phyloP scores from a whole-genome alignment of 1,140 invertebrate species.

The Lamellibrachia luymesi region DNA sequence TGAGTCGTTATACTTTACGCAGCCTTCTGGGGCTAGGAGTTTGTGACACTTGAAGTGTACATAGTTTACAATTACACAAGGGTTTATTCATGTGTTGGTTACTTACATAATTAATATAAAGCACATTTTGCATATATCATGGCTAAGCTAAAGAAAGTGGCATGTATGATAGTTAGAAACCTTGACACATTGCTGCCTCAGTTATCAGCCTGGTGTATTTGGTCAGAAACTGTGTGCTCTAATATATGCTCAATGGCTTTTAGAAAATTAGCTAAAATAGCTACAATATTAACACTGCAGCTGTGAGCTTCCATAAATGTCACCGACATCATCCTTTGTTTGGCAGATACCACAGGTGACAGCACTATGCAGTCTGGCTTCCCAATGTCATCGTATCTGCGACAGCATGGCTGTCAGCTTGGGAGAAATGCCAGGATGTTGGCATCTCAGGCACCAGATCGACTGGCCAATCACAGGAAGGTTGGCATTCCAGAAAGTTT shows the following conservation, averaged over 20 bases:
- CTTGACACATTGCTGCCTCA: background rate
- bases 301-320: background rate
- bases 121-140: too few species aligned
- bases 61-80: too few species aligned
- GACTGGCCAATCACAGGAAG: slow-evolving; percentile 63
- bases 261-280: background rate
- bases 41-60: too few species aligned
- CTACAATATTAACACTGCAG: background rate
- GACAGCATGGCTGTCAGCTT: slow-evolving; percentile 60
- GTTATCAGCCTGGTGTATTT: background rate
- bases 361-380: slow-evolving; percentile 54
- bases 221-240: background rate
- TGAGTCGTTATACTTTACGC: too few species aligned
- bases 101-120: too few species aligned
- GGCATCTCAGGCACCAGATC: slow-evolving; percentile 73
- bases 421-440: slow-evolving; percentile 80
- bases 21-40: too few species aligned
- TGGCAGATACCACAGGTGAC: slow-evolving; percentile 31
- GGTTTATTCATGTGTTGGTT: too few species aligned
- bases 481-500: slow-evolving; percentile 12
- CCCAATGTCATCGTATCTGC: slow-evolving; percentile 69
- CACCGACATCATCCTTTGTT: slow-evolving; percentile 9
- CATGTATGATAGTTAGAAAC: too few species aligned
- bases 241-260: background rate
- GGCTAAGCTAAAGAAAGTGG: too few species aligned